These are phyloP conservation scores for Ceratosolen fusciceps DNA, from an alignment of 1,140 invertebrate genomes.

Conservation along the genomic window DNA sequence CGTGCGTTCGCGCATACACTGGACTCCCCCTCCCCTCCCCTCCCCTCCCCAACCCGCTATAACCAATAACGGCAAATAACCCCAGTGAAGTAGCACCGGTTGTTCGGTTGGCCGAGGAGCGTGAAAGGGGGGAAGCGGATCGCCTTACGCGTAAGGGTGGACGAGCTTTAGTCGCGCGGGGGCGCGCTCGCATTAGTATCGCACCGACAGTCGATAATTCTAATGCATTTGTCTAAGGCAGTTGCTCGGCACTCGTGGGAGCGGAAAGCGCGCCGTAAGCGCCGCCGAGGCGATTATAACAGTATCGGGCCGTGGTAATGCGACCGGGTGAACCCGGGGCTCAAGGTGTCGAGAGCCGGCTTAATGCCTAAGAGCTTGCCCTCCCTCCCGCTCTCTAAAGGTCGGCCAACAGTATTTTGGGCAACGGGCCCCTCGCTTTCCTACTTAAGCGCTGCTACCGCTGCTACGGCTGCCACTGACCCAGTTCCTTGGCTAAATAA, in stretches of 20 bases:
- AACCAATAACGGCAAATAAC: background rate
- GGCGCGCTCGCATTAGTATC: background rate
- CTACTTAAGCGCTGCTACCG: background rate
- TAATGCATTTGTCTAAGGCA: background rate
- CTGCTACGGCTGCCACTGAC: too few relatives aligned
- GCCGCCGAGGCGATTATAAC: background rate
- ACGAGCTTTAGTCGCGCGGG: background rate
- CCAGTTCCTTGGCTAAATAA: too few relatives aligned
- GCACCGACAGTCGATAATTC: background rate
- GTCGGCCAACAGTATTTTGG: conserved; percentile 8
- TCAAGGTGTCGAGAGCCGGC: background rate
- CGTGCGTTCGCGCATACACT: background rate
- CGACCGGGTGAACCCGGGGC: too few relatives aligned
- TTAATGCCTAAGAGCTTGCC: conserved; percentile 17
- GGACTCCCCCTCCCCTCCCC: too few relatives aligned
- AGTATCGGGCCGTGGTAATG: background rate
- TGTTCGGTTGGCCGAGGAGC: background rate
- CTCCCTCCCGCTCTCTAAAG: background rate
- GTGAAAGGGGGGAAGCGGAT: background rate
- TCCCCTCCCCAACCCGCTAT: too few relatives aligned
- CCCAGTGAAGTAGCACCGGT: background rate
- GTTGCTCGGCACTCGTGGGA: background rate
- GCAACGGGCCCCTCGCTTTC: background rate
- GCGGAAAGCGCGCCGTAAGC: background rate
- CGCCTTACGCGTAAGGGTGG: background rate